Conservation (phyloP, 2,797 vertebrate species). For the Acropternis orthonyx region DNA sequence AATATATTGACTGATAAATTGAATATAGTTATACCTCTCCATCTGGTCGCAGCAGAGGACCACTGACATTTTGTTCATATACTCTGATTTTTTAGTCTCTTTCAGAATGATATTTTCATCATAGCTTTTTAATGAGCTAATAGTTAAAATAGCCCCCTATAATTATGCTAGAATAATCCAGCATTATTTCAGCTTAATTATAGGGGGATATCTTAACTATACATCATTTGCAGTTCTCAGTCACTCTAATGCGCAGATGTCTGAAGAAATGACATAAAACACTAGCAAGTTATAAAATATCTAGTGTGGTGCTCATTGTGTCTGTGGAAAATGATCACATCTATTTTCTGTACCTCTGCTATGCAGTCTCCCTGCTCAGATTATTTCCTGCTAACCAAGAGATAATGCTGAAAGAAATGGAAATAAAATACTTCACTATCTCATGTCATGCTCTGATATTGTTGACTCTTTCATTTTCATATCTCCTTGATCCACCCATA, state of each 20-base stretch:
- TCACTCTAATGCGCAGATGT: constrained; percentile 70
- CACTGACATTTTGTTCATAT: constrained; percentile 49
- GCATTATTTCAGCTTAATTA: constrained; percentile 73
- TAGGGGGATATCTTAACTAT: constrained; percentile 68
- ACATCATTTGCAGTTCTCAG: constrained; percentile 70
- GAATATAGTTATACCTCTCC: constrained; percentile 57
- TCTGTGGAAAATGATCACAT: constrained; percentile 68
- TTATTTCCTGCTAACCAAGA: constrained; percentile 52
- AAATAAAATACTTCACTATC: constrained; percentile 53
- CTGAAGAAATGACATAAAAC: constrained; percentile 71
- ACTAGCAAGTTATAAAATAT: constrained; percentile 69
- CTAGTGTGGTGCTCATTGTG: constrained; percentile 54
- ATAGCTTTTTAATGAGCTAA: constrained; percentile 74
- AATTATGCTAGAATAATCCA: constrained; percentile 71
- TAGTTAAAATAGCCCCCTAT: constrained; percentile 73
- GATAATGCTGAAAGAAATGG: constrained; percentile 35
- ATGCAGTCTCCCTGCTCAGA: constrained; percentile 29
- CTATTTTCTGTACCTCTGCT: constrained; percentile 47
- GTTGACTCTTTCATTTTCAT: constrained; percentile 31
- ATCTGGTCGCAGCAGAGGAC: constrained; percentile 46
- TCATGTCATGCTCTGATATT: not conserved
- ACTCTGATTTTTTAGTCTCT: constrained; percentile 8
- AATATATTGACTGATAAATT: constrained; percentile 55
- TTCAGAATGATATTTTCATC: constrained; percentile 65
- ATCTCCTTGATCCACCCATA: not conserved